Conservation (phyloP, 1,140 invertebrate genomes). For the Amyelois transitella region DNA sequence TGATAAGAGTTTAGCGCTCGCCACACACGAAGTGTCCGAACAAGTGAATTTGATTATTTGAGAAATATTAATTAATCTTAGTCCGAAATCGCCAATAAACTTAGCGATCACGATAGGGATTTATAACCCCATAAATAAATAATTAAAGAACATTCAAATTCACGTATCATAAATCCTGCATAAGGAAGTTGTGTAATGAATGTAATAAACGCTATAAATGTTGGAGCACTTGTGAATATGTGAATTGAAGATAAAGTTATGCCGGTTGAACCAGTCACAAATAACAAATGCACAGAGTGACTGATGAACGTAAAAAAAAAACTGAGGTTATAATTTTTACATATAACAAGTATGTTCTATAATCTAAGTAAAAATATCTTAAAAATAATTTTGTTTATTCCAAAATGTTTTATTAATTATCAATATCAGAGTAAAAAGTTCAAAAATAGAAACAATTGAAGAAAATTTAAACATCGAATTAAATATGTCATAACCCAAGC, state of each 20-base stretch:
- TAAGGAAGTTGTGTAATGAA: not conserved
- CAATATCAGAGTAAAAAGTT: too few relatives aligned
- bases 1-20: slow-evolving; percentile 16
- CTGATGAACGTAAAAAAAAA: too few relatives aligned
- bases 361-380: too few relatives aligned
- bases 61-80: slow-evolving; percentile 6
- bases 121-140: not conserved
- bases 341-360: too few relatives aligned
- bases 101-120: not conserved
- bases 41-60: slow-evolving; percentile 7
- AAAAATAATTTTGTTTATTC: too few relatives aligned
- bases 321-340: too few relatives aligned
- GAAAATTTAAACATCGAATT: too few relatives aligned
- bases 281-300: too few relatives aligned
- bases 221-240: slow-evolving; percentile 32
- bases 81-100: not conserved
- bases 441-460: too few relatives aligned
- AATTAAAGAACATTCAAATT: not conserved
- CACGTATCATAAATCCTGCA: not conserved
- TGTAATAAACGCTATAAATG: not conserved
- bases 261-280: slow-evolving; percentile 25
- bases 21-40: slow-evolving; percentile 21
- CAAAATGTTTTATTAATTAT: too few relatives aligned
- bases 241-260: slow-evolving; percentile 28
- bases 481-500: too few relatives aligned